Evolutionary conservation across 2,888 invertebrate species (phyloP), one percentile per base, ranked within the genome.

Genomic region (Crocallis elinguaria): DNA sequence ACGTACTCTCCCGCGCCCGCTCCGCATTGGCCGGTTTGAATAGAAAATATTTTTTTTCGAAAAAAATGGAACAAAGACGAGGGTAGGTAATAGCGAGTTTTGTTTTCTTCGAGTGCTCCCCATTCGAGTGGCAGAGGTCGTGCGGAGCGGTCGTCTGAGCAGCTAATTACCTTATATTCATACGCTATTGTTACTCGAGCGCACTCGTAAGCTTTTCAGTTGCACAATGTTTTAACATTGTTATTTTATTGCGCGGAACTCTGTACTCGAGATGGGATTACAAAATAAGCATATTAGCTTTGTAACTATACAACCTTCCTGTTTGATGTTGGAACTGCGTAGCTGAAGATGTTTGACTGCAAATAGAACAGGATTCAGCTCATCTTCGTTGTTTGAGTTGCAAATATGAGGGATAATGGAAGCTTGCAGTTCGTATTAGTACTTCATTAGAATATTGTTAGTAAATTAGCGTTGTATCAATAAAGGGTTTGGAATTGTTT

Each of bases 41-140:
- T 86, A 84, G 86, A 86, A 84, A 88, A 77, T 77, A 79, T 82
- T 86, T 85, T 80, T 85, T 84, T 76, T 68, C n/a, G n/a, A n/a
- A 11, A 82, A 84, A 86, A 81, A 80, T 75, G 73, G 79, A 88
- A 87, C 86, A 88, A 89, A 84, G 86, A 70, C 62, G 82, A 85
- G 89, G 90, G 90, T 88, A 88, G 89, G 85, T 88, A 89, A 88
- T 88, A 84, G 84, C 84, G 83, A 84, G 88, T 89, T 90, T 89
- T 89, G 88, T 90, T 88, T 86, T 82, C 75, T 81, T 88, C 81
- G 80, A 90, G 90, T 88, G 87, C 84, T 85, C 85, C 80, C 73
- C 77, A 86, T 86, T 88, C 75, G 82, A 88, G 87, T 88, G 84
- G 77, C 66, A 62, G 77, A 75, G 75, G 75, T 77, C 73, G 79